Evolutionary conservation across 2,113 vertebrate species (phyloP), one percentile per base, ranked within the genome.

Genomic region (Silurus meridionalis): DNA sequence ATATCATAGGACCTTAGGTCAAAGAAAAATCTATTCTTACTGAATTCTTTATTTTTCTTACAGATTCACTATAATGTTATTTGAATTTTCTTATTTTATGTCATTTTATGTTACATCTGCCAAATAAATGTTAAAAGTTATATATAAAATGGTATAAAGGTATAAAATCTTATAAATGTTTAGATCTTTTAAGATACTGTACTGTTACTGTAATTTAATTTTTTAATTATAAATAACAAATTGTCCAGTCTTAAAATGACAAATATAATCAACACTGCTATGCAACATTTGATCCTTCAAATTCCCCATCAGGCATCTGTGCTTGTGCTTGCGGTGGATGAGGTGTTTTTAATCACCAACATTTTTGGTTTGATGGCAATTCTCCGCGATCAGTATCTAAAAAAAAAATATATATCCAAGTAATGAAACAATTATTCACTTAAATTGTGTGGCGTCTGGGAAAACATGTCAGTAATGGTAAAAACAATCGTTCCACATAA

Each of bases 311-410:
- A 48, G 37, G 25, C 5, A n/a, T 71, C 67, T 13, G 46, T 6
- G 50, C 37, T 15, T 67, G 46, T 50, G 13, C 23, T 52, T 52
- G 48, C n/a, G 0, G 23, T 63, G 46, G 37, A 0, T 19, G 21
- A 46, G 15, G 14, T 9, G 3, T 53, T 77, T 75, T 77, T 63
- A 66, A 11, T 48, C 58, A 77, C 21, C 50, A 23, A 28, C 10
- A 52, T 75, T 57, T 85, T 28, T 19, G 13, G 28, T 71, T 66
- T 78, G 77, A 8, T 19, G 64, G 48, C 37, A 52, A 46, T 7
- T 15, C 11, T 75, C 23, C 28, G 58, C 55, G 46, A 55, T 86
- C 85, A 86, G 79, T 74, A 75, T 53, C 85, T 86, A 48, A 60
- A 69, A 55, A 17, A 50, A 17, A 17, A 63, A 53, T 25, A 6